Base-by-base conservation (phyloP, 64 coral and sea anemone genomes). In the Actinia equina region DNA sequence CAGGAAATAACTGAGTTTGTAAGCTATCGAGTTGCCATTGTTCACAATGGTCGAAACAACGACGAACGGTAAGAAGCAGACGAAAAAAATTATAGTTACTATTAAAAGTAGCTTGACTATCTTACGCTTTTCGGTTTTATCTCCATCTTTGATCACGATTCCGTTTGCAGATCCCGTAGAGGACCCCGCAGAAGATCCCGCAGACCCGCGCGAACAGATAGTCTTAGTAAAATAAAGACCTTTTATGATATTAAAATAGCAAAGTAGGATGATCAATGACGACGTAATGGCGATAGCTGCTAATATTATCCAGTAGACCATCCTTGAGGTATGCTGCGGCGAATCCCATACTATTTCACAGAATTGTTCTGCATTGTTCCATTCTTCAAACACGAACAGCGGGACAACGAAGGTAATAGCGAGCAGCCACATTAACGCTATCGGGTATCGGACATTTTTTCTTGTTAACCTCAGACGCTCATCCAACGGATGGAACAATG, bases 171-270 rank as follows among this genome's bases (percentile, higher is more conserved):
- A 86, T 74, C 69, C 69, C 69, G 69, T 13, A 2, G 69, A 74
- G 11, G 69, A 86, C 41, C 69, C 69, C 69, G 69, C 10, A 8
- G 69, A 74, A 41, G 69, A 74, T 74, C 69, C 69, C 44, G 70
- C 63, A 77, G 57, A 49, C 59, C 74, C 52, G 12, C 57, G 84
- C 13, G 83, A 58, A 80, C 87, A 89, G 26, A 94, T 94, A 9
- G 88, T 94, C 41, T 89, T 89, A 7, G 92, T 89, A 17, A 94
- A 94, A 83, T 94, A 94, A 22, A 94, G 19, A 2, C 92, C 92
- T 71, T 86, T 94, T 84, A 94, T 86, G 70, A 94, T 94, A 22
- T 79, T 89, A 11, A 89, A 89, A 45, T 94, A 94, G 53, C 92
- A 94, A 23, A 59, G 52, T 37, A 86, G 71, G 55, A 94, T 89